phyloP scores from a whole-genome alignment of 2,113 vertebrate species.

The Helogale parvula region DNA sequence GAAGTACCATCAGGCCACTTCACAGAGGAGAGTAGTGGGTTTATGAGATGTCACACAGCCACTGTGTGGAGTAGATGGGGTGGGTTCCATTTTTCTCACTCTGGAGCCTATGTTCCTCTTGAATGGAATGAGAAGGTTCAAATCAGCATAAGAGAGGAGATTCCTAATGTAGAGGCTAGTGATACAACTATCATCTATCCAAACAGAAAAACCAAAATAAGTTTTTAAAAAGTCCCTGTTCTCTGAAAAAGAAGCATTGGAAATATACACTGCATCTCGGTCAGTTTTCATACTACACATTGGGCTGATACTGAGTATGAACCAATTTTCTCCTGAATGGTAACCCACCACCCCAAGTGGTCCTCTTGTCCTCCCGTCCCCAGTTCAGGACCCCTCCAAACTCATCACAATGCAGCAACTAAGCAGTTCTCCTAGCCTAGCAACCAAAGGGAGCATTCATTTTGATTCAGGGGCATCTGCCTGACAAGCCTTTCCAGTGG shows the following conservation, averaged over 20 bases:
- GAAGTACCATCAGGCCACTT: neutral
- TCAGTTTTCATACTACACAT: neutral
- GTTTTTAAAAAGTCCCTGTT: neutral
- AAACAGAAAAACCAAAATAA: neutral
- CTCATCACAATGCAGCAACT: neutral
- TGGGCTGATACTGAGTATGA: neutral
- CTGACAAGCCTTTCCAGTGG: neutral
- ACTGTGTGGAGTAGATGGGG: accelerated
- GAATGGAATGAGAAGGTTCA: neutral
- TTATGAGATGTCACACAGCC: neutral
- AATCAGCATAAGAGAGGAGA: neutral
- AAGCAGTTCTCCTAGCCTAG: neutral
- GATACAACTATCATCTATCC: neutral
- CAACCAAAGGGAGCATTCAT: neutral
- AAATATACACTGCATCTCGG: neutral
- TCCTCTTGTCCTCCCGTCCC: accelerated
- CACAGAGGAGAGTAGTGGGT: neutral
- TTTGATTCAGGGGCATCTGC: neutral
- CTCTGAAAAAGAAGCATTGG: neutral
- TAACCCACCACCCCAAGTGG: neutral
- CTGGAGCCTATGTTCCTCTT: neutral
- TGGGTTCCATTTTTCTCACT: neutral
- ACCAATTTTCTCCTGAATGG: neutral
- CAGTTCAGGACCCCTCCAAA: neutral
- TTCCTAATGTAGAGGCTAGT: no score